Evolutionary conservation across 2,888 invertebrate genomes (phyloP).

Genomic region (Elegia similella): DNA sequence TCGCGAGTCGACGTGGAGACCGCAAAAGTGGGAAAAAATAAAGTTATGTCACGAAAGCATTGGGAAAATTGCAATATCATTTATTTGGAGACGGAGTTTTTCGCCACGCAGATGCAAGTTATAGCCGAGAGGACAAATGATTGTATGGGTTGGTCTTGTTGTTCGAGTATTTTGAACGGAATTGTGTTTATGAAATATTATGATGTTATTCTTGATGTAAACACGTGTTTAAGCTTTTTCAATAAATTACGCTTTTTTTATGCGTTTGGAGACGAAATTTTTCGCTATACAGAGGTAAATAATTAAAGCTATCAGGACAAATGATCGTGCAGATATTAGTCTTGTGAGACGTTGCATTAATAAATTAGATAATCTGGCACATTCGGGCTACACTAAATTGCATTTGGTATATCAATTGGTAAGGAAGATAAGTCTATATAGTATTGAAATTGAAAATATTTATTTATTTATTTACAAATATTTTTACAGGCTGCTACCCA

Average conservation of each 20-base stretch:
- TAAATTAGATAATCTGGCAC: too few relatives aligned
- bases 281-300: slow-evolving; percentile 48
- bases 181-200: too few relatives aligned
- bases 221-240: too few relatives aligned
- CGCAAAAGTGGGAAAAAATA: slow-evolving; percentile 33
- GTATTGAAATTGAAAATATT: too few relatives aligned
- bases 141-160: neutral
- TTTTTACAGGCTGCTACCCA: too few relatives aligned
- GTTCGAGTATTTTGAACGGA: neutral
- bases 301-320: slow-evolving; percentile 51
- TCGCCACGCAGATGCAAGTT: slow-evolving; percentile 49
- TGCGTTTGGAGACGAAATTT: slow-evolving; percentile 56
- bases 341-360: too few relatives aligned
- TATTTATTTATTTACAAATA: too few relatives aligned
- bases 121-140: slow-evolving; percentile 45
- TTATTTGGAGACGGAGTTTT: slow-evolving; percentile 56
- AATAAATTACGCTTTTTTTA: slow-evolving; percentile 46
- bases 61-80: slow-evolving; percentile 64
- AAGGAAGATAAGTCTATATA: too few relatives aligned
- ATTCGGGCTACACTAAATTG: too few relatives aligned
- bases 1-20: slow-evolving; percentile 20
- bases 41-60: slow-evolving; percentile 35
- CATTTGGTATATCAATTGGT: too few relatives aligned
- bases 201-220: too few relatives aligned
- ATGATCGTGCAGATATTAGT: slow-evolving; percentile 9